Conservation (phyloP, 1,140 invertebrate species). For the Heterodera carotae region DNA sequence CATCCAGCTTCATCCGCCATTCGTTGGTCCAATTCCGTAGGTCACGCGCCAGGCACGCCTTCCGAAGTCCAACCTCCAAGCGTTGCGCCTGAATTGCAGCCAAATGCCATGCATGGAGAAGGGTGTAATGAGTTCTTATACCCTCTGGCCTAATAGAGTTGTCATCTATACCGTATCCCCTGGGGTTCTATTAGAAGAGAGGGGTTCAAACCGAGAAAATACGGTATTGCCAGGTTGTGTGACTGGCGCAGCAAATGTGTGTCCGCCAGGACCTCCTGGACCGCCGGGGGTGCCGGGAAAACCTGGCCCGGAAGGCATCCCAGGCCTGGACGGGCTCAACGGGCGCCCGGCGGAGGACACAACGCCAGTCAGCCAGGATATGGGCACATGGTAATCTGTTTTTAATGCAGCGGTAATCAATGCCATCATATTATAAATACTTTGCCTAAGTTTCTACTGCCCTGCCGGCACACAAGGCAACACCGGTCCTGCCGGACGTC, state of each 20-base stretch:
- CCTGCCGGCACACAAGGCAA: constrained; percentile 54
- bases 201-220: neutral
- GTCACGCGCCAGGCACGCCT: constrained; percentile 13
- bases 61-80: constrained; percentile 44
- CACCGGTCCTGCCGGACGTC: constrained; percentile 57
- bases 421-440: neutral
- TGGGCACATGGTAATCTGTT: constrained; percentile 31
- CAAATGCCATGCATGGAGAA: constrained; percentile 24
- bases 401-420: neutral
- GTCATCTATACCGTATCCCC: neutral
- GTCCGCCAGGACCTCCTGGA: constrained; percentile 60
- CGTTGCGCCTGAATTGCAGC: constrained; percentile 40
- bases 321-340: constrained; percentile 49
- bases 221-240: constrained; percentile 39
- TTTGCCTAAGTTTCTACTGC: constrained; percentile 46
- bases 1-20: constrained; percentile 22
- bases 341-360: constrained; percentile 53
- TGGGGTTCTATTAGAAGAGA: neutral
- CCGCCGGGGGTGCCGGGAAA: constrained; percentile 47
- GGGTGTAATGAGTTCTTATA: constrained; percentile 40
- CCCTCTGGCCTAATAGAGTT: neutral
- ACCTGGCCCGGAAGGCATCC: constrained; percentile 48
- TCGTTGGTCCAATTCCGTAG: neutral
- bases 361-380: constrained; percentile 43
- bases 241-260: constrained; percentile 53